Percentiles rank a stretch among this genome's conserved stretches.
Evolutionary conservation across 2,888 invertebrate genomes (phyloP).

Genomic region (Mellilla xanthometata): DNA sequence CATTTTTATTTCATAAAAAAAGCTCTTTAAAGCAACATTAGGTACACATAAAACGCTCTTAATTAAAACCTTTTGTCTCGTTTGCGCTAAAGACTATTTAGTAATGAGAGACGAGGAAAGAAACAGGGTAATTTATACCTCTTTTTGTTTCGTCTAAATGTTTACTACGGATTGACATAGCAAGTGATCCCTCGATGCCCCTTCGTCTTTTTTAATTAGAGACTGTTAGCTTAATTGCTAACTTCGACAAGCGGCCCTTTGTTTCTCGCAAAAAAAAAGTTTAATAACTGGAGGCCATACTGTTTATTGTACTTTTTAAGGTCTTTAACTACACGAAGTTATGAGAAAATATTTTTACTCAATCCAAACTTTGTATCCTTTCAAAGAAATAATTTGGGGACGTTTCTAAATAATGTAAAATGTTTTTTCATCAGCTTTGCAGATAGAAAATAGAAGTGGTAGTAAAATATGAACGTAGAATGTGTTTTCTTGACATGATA

Average conservation of each 20-base stretch:
- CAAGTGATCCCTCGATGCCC: constrained; percentile 42
- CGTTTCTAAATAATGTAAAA: too few relatives aligned
- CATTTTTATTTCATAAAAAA: constrained; percentile 35
- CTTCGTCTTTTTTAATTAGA: constrained; percentile 48
- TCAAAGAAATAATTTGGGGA: too few relatives aligned
- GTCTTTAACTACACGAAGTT: constrained; percentile 1
- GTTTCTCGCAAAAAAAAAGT: constrained; percentile 42
- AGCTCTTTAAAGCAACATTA: constrained; percentile 46
- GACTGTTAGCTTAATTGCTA: constrained; percentile 43
- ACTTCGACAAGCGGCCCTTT: constrained; percentile 41
- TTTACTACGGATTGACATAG: constrained; percentile 46
- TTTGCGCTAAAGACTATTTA: constrained; percentile 35
- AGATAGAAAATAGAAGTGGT: too few relatives aligned
- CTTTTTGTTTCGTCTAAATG: constrained; percentile 45
- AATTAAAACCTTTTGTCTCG: constrained; percentile 44
- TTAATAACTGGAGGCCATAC: constrained; percentile 37
- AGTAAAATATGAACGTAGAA: too few relatives aligned
- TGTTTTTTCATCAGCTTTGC: too few relatives aligned
- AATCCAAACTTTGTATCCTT: too few relatives aligned
- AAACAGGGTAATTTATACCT: constrained; percentile 32
- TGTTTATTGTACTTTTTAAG: constrained; percentile 20
- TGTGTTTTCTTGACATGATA: too few relatives aligned
- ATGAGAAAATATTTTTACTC: too few relatives aligned
- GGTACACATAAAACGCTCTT: constrained; percentile 49
- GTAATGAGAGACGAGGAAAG: constrained; percentile 35